Evolutionary conservation across 2,113 vertebrate species (phyloP), one percentile per base, ranked within the genome.

Genomic region (Tupaia tana): DNA sequence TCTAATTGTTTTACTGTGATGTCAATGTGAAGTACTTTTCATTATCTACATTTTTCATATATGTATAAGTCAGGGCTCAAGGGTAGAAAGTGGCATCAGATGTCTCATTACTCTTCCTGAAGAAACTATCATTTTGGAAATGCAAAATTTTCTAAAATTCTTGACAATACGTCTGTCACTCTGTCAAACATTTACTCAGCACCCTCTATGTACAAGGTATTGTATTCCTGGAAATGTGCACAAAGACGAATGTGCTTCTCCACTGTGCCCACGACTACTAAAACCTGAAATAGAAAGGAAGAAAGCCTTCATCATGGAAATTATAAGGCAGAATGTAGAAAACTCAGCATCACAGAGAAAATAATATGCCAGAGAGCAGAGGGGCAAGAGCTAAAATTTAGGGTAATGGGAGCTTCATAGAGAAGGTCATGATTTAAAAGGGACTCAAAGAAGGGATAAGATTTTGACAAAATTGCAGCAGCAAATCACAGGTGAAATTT

Each of bases 91-190:
- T 84, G 34, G 43, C 70, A 31, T 80, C 75, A 85, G 82, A 83
- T 18, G 27, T 14, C 34, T 86, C n/a, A 15, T 67, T 52, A 78
- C 22, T 78, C 11, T 67, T 86, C 86, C 58, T 77, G 34, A 90
- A 91, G 66, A 27, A 83, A 43, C 59, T 70, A 56, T 90, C 54
- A 78, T 43, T 83, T 58, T 94, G 52, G 25, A 84, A 80, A 88
- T 81, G 22, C 11, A 91, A 86, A 16, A 1, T 85, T 94, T 82
- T 64, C 73, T 78, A 27, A 58, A 89, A 90, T 63, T 43, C 71
- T 93, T 89, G 67, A 89, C n/a, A 34, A 1, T 59, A 6, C 52
- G 52, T 74, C 16, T 96, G 64, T 81, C 84, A 75, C 63, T 59
- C 20, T 74, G 43, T 82, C 59, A 75, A 73, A 29, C 16, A 66